Conservation (phyloP, 2,113 vertebrate species). For the Chunga burmeisteri region DNA sequence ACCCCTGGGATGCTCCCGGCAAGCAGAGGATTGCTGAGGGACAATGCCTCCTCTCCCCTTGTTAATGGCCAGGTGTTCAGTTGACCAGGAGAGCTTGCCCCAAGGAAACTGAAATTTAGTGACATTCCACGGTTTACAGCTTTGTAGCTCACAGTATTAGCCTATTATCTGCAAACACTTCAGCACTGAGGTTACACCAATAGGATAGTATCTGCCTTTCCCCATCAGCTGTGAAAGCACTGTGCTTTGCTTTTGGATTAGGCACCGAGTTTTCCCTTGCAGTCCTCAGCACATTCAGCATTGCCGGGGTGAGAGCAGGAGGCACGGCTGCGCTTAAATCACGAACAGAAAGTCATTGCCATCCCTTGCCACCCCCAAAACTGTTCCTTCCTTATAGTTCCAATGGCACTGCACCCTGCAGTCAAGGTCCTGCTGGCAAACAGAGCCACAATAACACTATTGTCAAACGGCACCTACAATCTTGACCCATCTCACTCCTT, state of each 20-base stretch:
- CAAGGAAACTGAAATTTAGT: not conserved
- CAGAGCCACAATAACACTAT: not conserved
- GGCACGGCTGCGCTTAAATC: not conserved
- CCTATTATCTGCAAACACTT: not conserved
- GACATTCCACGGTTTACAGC: not conserved
- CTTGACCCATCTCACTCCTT: not conserved
- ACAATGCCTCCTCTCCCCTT: not conserved
- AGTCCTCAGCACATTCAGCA: not conserved
- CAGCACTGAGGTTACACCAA: not conserved
- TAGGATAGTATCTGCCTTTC: not conserved
- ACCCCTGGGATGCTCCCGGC: not conserved
- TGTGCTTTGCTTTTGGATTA: not conserved
- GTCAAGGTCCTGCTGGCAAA: not conserved
- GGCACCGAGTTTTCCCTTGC: not conserved
- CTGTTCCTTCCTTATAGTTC: not conserved
- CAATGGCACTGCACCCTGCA: not conserved
- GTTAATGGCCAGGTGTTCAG: not conserved
- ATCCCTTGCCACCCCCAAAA: not conserved
- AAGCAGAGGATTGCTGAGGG: not conserved
- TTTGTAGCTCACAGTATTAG: not conserved
- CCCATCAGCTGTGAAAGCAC: not conserved
- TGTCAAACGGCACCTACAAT: not conserved
- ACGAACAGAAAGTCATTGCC: not conserved
- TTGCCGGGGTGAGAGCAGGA: not conserved
- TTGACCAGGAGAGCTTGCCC: not conserved